phyloP scores from a whole-genome alignment of 1,140 invertebrate species.

The Leptonema lineaticorne region DNA sequence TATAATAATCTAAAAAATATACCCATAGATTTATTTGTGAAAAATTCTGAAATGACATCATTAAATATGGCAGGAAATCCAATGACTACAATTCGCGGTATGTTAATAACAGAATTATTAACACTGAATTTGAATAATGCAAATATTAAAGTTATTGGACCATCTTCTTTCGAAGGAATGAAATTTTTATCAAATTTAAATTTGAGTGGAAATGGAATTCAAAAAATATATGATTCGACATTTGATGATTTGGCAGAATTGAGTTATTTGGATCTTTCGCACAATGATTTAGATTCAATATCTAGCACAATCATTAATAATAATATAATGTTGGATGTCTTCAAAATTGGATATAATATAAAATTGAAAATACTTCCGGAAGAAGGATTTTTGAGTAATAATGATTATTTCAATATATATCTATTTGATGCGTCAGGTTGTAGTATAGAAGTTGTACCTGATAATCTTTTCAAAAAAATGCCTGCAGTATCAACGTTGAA shows the following conservation, averaged over 20 bases:
- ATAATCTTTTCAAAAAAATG: conserved; percentile 66
- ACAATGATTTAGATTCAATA: conserved; percentile 65
- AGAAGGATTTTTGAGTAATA: conserved; percentile 58
- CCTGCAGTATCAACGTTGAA: conserved; percentile 64
- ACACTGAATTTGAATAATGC: conserved; percentile 66
- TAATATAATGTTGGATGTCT: conserved; percentile 65
- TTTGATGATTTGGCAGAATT: conserved; percentile 63
- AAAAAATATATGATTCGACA: conserved; percentile 65
- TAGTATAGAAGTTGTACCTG: conserved; percentile 60
- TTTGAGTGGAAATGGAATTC: conserved; percentile 64
- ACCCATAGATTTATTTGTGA: conserved; percentile 60
- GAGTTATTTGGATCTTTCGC: conserved; percentile 66
- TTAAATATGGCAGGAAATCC: conserved; percentile 63
- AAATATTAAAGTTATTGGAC: conserved; percentile 61
- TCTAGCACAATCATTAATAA: conserved; percentile 65
- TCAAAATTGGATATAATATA: conserved; percentile 67
- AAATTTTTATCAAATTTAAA: conserved; percentile 62
- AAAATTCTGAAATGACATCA: conserved; percentile 60
- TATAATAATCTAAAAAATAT: conserved; percentile 62
- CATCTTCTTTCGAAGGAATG: conserved; percentile 65
- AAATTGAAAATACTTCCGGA: conserved; percentile 61
- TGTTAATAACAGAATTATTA: conserved; percentile 58
- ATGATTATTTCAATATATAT: conserved; percentile 61
- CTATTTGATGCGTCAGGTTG: conserved; percentile 69
- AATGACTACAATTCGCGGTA: conserved; percentile 55